Evolutionary conservation across 2,113 vertebrate species (phyloP).

Genomic region (Eonycteris spelaea): DNA sequence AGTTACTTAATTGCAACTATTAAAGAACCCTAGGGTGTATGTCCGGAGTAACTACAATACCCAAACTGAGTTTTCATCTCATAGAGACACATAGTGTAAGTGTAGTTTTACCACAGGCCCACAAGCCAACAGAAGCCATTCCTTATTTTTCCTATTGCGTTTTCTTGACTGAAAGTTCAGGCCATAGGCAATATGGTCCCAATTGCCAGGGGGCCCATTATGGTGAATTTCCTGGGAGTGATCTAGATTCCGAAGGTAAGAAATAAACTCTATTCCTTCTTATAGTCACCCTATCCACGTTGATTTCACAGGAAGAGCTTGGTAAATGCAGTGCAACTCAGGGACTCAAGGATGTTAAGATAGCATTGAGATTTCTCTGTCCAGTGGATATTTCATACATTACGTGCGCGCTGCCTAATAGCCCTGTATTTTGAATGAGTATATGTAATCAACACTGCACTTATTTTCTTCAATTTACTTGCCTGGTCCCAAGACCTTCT

Average conservation of each 20-base stretch:
- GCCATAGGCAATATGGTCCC: too few species aligned
- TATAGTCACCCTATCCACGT: not conserved
- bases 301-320: not conserved
- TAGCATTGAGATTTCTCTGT: not conserved
- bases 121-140: not conserved
- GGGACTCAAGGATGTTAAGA: not conserved
- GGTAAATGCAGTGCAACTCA: not conserved
- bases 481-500: constrained; percentile 63
- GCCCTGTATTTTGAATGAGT: not conserved
- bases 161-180: not conserved
- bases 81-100: not conserved
- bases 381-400: not conserved
- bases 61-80: not conserved
- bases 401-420: not conserved
- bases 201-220: not conserved
- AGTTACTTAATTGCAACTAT: not conserved
- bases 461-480: constrained; percentile 70
- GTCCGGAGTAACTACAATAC: not conserved
- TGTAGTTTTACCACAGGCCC: not conserved
- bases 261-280: not conserved
- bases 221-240: not conserved
- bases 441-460: constrained; percentile 45
- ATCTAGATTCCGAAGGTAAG: not conserved
- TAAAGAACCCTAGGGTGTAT: not conserved
- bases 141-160: not conserved